These are phyloP conservation scores for Anabacerthia variegaticeps DNA, from an alignment of 2,797 vertebrate species.

Conservation along the genomic window DNA sequence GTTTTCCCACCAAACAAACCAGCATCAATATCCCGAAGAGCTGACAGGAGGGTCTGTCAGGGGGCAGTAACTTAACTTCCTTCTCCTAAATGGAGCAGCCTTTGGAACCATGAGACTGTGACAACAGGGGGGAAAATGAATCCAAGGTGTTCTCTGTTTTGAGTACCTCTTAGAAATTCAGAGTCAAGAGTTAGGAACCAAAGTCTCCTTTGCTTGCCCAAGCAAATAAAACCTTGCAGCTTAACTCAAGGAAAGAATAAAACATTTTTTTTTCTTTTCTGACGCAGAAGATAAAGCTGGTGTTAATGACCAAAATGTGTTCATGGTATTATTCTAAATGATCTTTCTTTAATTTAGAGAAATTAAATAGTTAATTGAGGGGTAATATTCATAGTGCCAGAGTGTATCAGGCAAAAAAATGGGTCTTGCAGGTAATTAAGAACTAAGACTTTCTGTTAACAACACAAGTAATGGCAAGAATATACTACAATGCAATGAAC, in stretches of 20 bases:
- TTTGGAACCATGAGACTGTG: not conserved
- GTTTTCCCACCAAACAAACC: constrained; percentile 33
- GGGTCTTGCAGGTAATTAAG: not conserved
- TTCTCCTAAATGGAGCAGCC: not conserved
- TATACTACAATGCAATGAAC: not conserved
- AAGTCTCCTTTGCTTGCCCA: not conserved
- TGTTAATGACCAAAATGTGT: not conserved
- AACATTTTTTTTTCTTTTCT: not conserved
- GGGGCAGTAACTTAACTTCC: not conserved
- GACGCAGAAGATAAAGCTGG: not conserved
- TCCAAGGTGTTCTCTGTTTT: not conserved
- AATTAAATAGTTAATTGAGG: constrained; percentile 11
- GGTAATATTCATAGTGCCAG: not conserved
- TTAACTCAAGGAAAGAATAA: not conserved
- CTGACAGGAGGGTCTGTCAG: not conserved
- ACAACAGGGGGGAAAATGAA: not conserved
- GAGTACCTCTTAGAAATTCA: not conserved
- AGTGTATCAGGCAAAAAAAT: not conserved
- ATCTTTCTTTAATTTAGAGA: constrained; percentile 1
- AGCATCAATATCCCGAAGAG: not conserved
- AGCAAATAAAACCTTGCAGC: not conserved
- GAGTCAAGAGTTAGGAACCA: not conserved
- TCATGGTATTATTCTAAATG: not conserved
- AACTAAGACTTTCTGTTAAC: not conserved
- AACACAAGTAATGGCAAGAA: not conserved